Evolutionary conservation across 2,797 vertebrate species (phyloP).

Genomic region (Knipowitschia caucasica): DNA sequence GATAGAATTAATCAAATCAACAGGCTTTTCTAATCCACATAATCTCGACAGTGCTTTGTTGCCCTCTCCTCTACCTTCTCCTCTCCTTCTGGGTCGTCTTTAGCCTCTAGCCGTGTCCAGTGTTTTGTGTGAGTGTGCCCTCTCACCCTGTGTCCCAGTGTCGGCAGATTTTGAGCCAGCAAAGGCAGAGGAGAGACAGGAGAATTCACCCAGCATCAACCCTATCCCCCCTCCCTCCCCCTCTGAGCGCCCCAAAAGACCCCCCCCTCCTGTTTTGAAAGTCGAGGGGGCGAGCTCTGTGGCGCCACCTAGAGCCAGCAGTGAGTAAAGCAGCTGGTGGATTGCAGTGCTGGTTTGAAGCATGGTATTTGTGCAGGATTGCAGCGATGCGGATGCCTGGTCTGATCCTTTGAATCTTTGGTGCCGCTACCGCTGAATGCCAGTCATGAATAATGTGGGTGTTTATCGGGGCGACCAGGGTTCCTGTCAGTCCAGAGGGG

Average conservation of each 20-base stretch:
- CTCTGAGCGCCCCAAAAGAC: conserved; percentile 60
- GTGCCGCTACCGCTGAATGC: conserved; percentile 57
- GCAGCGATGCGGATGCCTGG: conserved; percentile 65
- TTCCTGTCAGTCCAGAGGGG: neutral
- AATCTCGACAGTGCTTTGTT: too few relatives aligned
- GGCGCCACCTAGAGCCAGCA: conserved; percentile 64
- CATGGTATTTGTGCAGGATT: conserved; percentile 66
- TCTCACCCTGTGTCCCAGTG: conserved; percentile 73
- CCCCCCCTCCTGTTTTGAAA: conserved; percentile 61
- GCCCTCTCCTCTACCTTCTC: neutral
- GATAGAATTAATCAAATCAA: too few relatives aligned
- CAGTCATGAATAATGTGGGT: conserved; percentile 38
- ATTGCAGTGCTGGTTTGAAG: conserved; percentile 72
- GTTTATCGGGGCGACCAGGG: conserved; percentile 23
- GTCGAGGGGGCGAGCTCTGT: conserved; percentile 54
- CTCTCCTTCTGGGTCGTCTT: conserved; percentile 16
- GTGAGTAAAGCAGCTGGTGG: conserved; percentile 77
- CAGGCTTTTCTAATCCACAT: too few relatives aligned
- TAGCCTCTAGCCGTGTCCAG: conserved; percentile 36
- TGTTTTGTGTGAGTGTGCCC: conserved; percentile 66
- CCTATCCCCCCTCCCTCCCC: conserved; percentile 59
- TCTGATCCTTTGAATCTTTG: conserved; percentile 35
- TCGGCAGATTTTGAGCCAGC: conserved; percentile 70
- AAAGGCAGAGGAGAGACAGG: conserved; percentile 66
- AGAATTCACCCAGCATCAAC: conserved; percentile 59